Evolutionary conservation across 2,113 vertebrate species (phyloP).

Genomic region (Elephantulus edwardii): DNA sequence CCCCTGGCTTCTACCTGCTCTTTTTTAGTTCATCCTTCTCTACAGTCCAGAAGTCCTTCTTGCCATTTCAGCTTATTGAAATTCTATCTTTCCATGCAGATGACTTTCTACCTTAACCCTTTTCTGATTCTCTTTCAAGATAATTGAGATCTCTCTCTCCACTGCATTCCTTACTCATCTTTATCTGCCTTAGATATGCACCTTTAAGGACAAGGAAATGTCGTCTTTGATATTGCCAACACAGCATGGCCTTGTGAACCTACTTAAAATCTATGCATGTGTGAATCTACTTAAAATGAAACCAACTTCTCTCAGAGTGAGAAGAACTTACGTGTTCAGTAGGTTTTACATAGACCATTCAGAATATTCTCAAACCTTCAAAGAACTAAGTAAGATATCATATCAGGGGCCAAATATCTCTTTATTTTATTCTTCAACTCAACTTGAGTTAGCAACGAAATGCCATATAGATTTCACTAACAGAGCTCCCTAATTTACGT

Average conservation of each 20-base stretch:
- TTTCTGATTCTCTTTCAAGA: neutral
- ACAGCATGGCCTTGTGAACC: neutral
- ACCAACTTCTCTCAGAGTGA: neutral
- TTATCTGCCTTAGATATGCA: neutral
- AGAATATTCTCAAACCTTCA: neutral
- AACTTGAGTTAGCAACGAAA: too few relatives aligned
- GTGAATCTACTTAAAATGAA: neutral
- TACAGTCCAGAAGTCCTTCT: neutral
- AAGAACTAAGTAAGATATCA: too few relatives aligned
- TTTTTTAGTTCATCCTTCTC: neutral
- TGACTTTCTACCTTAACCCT: neutral
- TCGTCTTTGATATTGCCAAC: neutral
- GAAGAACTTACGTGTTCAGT: neutral
- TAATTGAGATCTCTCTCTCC: neutral
- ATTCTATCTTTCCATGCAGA: neutral
- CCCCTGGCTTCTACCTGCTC: neutral
- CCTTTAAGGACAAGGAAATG: neutral
- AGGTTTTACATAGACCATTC: neutral
- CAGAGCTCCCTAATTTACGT: too few relatives aligned
- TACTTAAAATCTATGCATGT: neutral
- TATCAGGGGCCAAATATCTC: neutral
- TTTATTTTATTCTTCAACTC: too few relatives aligned
- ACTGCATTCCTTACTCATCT: neutral
- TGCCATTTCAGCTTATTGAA: neutral
- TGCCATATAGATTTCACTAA: too few relatives aligned